Evolutionary conservation across 2,113 vertebrate genomes (phyloP), one percentile per base, ranked within the genome.

Genomic region (Sinocyclocheilus anophthalmus): DNA sequence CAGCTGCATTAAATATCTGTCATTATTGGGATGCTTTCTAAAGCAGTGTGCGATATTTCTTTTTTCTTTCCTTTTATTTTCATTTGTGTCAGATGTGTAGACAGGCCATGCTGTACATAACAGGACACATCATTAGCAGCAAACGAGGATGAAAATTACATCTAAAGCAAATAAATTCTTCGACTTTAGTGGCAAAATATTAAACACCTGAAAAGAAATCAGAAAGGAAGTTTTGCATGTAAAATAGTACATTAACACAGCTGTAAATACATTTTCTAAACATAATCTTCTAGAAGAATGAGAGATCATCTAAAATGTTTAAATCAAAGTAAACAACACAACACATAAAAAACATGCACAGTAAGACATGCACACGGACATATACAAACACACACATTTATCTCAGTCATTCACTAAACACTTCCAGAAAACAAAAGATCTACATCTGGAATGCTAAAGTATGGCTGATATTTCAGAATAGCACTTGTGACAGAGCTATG

Each of bases 151-250:
- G 82, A 84, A 86, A 89, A 87, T 84, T 24, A 87, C 88, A 89
- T 86, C 84, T 86, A 89, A 87, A 89, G 88, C 86, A 84, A 89
- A 85, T 87, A n/a, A 16, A 67, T 79, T 69, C 61, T 67, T 57
- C 67, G n/a, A 22, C 30, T 55, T 81, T 45, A 2, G 61, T 75
- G 50, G 48, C 33, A 72, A 76, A 42, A 57, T n/a, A 67, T 50
- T 26, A 53, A 76, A 26, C 48, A 72, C 61, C 45, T 50, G 22
- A 79, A 63, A 83, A 26, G 18, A 26, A 78, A 76, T 9, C 14
- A 63, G 53, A 45, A 70, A n/a, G 39, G 12, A 26, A 76, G 3
- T 4, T 9, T 76, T 76, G 76, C 73, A 76, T 24, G 26, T 18
- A 26, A 20, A 55, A 22, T 8, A 70, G 70, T 73, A 73, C 26